Evolutionary conservation across 2,888 invertebrate genomes (phyloP).

Genomic region (Netelia fuscicornis): DNA sequence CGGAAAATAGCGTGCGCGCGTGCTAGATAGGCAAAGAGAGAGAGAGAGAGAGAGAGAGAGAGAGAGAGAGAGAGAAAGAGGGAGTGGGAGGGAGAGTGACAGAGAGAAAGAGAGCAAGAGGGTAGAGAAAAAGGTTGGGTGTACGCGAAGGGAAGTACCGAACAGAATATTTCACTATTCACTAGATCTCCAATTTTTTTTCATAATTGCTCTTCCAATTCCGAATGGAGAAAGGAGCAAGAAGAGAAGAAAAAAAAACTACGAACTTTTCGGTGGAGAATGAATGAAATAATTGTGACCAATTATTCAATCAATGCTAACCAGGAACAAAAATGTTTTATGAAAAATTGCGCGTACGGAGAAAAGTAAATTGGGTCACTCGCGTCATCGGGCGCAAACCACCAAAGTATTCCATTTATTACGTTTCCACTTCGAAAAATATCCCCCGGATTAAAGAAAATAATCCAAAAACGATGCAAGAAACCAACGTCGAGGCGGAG

Average conservation of each 20-base stretch:
- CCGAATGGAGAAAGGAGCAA: slow-evolving; percentile 24
- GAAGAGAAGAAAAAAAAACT: slow-evolving; percentile 3
- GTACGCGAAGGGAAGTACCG: slow-evolving; percentile 8
- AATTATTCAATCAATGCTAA: slow-evolving; percentile 38
- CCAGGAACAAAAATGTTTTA: background rate
- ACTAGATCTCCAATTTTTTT: slow-evolving; percentile 47
- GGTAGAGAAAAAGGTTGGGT: no score
- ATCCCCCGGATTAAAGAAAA: no score
- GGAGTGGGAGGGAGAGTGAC: background rate
- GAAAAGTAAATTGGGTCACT: background rate
- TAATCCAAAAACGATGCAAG: no score
- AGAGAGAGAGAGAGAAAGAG: background rate
- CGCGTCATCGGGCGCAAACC: background rate
- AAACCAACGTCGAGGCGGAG: no score
- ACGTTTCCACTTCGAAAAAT: no score
- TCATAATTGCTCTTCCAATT: slow-evolving; percentile 44
- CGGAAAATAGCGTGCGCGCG: slow-evolving; percentile 14
- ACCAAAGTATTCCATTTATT: no score
- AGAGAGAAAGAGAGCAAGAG: no score
- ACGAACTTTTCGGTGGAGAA: slow-evolving; percentile 18
- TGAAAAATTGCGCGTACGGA: background rate
- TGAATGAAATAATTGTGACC: background rate
- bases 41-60: background rate
- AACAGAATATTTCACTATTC: slow-evolving; percentile 55
- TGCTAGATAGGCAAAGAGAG: no score